A percentile compares a stretch with the other conserved stretches of the same genome.
Conservation (phyloP, 2,797 vertebrate species). For the Vultur gryphus region DNA sequence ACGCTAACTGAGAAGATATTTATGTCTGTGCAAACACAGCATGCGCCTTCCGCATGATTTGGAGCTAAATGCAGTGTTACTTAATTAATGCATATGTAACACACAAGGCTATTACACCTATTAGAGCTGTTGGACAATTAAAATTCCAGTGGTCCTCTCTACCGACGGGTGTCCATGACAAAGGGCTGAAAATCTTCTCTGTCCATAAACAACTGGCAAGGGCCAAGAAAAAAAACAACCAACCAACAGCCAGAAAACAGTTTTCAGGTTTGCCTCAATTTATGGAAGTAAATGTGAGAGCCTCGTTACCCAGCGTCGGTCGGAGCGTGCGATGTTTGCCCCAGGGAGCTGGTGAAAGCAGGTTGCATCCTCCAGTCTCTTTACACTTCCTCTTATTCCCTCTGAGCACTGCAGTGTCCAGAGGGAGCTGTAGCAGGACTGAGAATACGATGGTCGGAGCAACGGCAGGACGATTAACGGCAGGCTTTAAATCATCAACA, state of each 20-base stretch:
- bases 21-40: conserved; percentile 82
- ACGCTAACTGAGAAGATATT: conserved; percentile 83
- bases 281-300: neutral
- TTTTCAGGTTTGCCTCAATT: neutral
- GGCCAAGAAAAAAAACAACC: neutral
- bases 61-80: conserved; percentile 89
- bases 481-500: neutral
- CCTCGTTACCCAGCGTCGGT: accelerated
- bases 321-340: neutral
- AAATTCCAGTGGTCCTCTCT: conserved; percentile 47
- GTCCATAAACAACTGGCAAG: neutral
- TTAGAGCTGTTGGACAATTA: conserved; percentile 79
- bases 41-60: conserved; percentile 86
- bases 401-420: accelerated
- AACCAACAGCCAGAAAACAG: neutral
- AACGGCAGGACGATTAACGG: neutral
- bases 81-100: conserved; percentile 86
- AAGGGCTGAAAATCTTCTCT: neutral
- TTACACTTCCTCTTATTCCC: neutral
- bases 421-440: neutral
- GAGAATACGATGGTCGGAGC: accelerated
- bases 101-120: conserved; percentile 81
- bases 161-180: neutral
- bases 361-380: accelerated
- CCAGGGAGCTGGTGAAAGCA: neutral